These are phyloP conservation scores for Actinostola sp. DNA, from an alignment of 92 coral and sea anemone genomes.

Conservation along the genomic window DNA sequence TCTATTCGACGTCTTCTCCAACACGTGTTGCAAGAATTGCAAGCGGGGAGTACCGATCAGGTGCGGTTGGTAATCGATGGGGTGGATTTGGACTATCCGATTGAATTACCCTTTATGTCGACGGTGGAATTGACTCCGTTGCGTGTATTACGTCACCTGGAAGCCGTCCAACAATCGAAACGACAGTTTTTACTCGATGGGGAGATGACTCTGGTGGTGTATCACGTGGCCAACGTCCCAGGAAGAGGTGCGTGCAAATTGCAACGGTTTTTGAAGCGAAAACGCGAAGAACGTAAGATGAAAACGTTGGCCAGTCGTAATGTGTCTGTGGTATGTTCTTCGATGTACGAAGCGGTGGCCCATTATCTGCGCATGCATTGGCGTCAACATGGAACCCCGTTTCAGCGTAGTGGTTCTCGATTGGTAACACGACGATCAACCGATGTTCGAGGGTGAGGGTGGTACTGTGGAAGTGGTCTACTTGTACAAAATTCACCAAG, in stretches of 20 bases:
- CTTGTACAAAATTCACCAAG: not conserved
- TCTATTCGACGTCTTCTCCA: not conserved
- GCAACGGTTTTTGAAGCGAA: not conserved
- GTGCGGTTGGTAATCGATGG: slow-evolving; percentile 5
- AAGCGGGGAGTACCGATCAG: not conserved
- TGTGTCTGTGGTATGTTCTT: not conserved
- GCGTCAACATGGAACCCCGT: not conserved
- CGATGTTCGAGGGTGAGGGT: not conserved
- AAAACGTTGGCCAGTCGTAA: not conserved
- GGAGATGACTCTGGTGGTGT: not conserved
- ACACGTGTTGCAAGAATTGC: not conserved
- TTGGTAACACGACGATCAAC: not conserved
- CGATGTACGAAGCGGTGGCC: not conserved
- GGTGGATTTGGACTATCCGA: slow-evolving; percentile 3
- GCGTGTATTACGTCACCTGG: slow-evolving; percentile 11
- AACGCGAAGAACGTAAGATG: not conserved
- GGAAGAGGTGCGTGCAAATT: not conserved
- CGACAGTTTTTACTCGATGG: slow-evolving; percentile 8
- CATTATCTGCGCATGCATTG: not conserved
- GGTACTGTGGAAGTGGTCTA: not conserved
- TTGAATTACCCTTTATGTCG: slow-evolving; percentile 4
- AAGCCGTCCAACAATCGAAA: slow-evolving; percentile 3
- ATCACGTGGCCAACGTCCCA: not conserved
- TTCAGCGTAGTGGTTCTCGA: slow-evolving; percentile 1
- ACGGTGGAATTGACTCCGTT: not conserved